Evolutionary conservation across 2,888 invertebrate genomes (phyloP).

Genomic region (Bombyx huttoni): DNA sequence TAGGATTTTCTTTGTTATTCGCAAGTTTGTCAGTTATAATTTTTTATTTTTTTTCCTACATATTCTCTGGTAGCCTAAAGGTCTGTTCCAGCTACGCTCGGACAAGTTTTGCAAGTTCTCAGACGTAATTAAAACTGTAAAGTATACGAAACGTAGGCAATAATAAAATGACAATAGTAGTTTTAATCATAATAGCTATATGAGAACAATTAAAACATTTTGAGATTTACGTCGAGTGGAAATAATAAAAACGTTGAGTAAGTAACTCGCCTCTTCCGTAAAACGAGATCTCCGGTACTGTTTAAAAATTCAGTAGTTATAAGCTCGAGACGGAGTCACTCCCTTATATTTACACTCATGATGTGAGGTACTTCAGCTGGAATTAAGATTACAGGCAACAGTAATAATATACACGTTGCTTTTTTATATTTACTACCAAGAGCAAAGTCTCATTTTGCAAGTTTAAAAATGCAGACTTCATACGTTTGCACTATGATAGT

Average conservation of each 20-base stretch:
- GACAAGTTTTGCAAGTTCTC: too few species aligned
- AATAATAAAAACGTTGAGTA: not conserved
- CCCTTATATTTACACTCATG: slow-evolving; percentile 10
- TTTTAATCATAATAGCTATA: too few species aligned
- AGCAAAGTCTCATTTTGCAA: too few species aligned
- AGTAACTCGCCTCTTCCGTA: not conserved
- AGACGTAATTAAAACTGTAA: not conserved
- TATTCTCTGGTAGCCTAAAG: too few species aligned
- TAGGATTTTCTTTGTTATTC: too few species aligned
- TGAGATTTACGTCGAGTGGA: not conserved
- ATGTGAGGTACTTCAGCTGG: not conserved
- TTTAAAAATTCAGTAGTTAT: slow-evolving; percentile 60
- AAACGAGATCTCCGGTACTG: slow-evolving; percentile 36
- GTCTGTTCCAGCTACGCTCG: too few species aligned
- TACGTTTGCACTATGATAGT: too few species aligned
- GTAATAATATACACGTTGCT: too few species aligned
- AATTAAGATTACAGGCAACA: not conserved
- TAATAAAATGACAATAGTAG: not conserved
- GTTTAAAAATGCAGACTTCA: too few species aligned
- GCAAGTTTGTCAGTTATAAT: too few species aligned
- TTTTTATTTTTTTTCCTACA: slow-evolving; percentile 1
- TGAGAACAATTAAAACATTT: not conserved
- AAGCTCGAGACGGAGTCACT: slow-evolving; percentile 40
- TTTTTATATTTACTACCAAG: too few species aligned
- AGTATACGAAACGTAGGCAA: not conserved